These are phyloP conservation scores for Melopsittacus undulatus DNA, from an alignment of 2,797 vertebrate species.

Conservation along the genomic window DNA sequence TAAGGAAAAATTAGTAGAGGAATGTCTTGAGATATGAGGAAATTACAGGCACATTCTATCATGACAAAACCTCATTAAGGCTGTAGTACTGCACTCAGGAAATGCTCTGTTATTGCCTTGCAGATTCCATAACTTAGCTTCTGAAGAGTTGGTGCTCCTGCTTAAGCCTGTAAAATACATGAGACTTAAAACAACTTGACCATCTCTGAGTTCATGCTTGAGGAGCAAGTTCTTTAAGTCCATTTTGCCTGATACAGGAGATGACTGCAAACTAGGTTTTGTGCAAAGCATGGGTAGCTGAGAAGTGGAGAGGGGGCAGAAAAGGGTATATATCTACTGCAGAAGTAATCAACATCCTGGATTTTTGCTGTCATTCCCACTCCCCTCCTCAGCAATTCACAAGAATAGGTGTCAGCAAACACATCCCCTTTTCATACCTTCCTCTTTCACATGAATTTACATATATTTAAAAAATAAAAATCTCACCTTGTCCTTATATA, in stretches of 20 bases:
- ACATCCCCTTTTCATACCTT: neutral
- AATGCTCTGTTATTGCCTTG: neutral
- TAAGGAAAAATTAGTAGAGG: neutral
- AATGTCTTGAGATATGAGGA: neutral
- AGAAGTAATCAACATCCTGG: neutral
- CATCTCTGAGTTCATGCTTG: neutral
- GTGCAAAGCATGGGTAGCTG: neutral
- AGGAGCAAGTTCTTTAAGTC: neutral
- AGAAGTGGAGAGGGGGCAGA: neutral
- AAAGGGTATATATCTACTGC: neutral
- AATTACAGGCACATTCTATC: neutral
- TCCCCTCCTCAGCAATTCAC: neutral
- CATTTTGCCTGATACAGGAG: neutral
- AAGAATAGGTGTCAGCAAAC: neutral
- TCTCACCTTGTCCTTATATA: neutral
- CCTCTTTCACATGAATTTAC: neutral
- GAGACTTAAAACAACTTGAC: neutral
- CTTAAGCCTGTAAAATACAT: neutral
- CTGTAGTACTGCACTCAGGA: neutral
- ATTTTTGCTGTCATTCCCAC: neutral
- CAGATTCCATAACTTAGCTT: neutral
- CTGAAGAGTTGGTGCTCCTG: neutral
- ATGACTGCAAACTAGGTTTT: neutral
- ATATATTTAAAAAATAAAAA: neutral
- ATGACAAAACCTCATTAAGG: neutral